Base-by-base conservation (phyloP, 2,888 invertebrate genomes). In the Drosophila seclusa region DNA sequence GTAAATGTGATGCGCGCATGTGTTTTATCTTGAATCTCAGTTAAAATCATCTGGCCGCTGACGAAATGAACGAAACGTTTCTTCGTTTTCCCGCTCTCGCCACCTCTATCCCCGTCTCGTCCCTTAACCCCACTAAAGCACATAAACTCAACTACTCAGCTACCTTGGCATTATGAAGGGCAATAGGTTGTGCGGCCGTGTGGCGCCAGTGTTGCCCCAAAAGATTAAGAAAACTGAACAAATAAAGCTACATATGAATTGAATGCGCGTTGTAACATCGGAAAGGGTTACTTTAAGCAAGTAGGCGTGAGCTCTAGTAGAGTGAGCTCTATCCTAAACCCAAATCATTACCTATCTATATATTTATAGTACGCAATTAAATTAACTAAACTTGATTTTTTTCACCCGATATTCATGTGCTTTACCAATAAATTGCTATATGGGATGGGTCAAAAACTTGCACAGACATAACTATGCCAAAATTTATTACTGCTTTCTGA, bases 11-110 rank as follows among this genome's bases (percentile, higher is more conserved):
- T 87, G 85, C 88, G 85, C 85, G 85, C 85, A 86, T 89, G 85
- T 86, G 82, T 85, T 89, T 85, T 85, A 89, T 85, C 85, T 85
- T 87, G 77, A 90, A 88, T 86, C 89, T 90, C 89, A 86, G 89
- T 69, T 76, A 61, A 88, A 88, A 88, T 87, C 81, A 86, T 82
- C 86, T 85, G 86, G 87, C 68, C 75, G 52, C 65, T 50, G 42
- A 70, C 74, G 74, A 73, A 74, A 67, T 63, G 72, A 61, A 68
- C 68, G 69, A 55, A 68, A 42, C 54, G 49, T 31, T 64, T 48
- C 7, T 50, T 38, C 34, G 54, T 67, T 58, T 58, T 21, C 16
- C 31, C 21, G n/a, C 50, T 31, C 59, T 45, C 18, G 10, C 13
- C 16, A 11, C 29, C 29, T n/a, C 34, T 5, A 54, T 13, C 6